Evolutionary conservation across 2,113 vertebrate genomes (phyloP).

Genomic region (Callipepla californica): DNA sequence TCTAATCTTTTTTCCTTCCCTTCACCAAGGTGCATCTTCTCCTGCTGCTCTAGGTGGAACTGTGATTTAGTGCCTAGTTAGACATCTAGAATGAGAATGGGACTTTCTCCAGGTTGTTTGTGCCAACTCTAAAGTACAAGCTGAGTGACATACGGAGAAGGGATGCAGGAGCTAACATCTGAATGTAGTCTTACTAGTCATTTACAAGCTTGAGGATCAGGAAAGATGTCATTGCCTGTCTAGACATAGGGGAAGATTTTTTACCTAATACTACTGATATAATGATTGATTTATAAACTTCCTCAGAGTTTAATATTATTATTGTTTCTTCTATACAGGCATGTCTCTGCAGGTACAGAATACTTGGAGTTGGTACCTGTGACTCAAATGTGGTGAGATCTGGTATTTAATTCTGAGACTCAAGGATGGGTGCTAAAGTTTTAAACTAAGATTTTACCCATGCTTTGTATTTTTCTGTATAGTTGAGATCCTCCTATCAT

Average conservation of each 20-base stretch:
- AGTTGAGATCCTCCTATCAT: background rate
- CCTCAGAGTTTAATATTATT: background rate
- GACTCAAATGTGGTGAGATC: background rate
- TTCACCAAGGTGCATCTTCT: background rate
- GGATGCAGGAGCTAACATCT: background rate
- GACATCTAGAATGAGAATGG: background rate
- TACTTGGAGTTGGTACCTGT: background rate
- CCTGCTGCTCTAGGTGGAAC: background rate
- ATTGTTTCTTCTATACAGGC: background rate
- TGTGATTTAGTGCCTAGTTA: background rate
- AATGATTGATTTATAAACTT: background rate
- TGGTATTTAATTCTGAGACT: background rate
- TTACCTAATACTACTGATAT: background rate
- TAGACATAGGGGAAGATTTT: background rate
- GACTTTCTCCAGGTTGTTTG: background rate
- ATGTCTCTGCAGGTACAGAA: background rate
- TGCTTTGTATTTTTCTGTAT: background rate
- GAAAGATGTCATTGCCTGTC: background rate
- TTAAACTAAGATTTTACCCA: background rate
- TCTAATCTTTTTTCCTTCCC: no score
- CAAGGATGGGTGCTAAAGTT: background rate
- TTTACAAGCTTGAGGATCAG: background rate
- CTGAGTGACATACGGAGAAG: no score
- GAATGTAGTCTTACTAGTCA: no score
- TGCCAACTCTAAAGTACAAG: background rate